Conservation (phyloP, 1,140 invertebrate species). For the Cylas formicarius region DNA sequence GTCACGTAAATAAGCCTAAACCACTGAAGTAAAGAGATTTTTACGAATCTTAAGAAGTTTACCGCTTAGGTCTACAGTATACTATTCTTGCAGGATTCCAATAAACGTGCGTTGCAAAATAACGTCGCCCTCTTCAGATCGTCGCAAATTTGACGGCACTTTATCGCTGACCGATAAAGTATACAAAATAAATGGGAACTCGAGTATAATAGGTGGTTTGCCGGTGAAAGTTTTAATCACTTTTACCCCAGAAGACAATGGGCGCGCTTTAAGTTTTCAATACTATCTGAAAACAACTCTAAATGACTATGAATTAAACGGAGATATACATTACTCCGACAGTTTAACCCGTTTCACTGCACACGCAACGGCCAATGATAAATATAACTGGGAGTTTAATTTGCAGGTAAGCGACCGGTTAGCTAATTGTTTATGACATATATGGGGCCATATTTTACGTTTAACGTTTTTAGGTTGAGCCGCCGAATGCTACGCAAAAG, state of each 20-base stretch:
- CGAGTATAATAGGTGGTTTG: constrained; percentile 25
- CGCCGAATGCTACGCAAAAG: constrained; percentile 41
- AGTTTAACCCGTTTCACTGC: constrained; percentile 28
- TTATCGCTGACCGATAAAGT: constrained; percentile 29
- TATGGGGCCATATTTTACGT: constrained; percentile 8
- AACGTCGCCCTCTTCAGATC: constrained; percentile 13
- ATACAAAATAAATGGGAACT: constrained; percentile 30
- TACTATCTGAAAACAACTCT: constrained; percentile 25
- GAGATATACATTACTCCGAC: constrained; percentile 23
- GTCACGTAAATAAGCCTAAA: no score
- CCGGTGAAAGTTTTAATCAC: constrained; percentile 30
- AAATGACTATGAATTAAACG: constrained; percentile 26
- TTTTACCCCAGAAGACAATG: constrained; percentile 29
- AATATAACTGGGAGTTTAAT: constrained; percentile 35
- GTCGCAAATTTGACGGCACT: constrained; percentile 24
- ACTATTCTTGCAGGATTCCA: constrained; percentile 28
- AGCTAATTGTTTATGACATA: constrained; percentile 1
- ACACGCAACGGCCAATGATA: constrained; percentile 19
- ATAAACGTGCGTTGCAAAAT: constrained; percentile 25
- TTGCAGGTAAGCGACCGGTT: constrained; percentile 27
- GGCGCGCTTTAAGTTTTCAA: constrained; percentile 23
- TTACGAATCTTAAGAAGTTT: no score
- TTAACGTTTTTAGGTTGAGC: constrained; percentile 43
- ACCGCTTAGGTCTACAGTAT: background rate
- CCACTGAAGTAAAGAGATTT: no score